Percentiles rank a stretch among this genome's conserved stretches.
Evolutionary conservation across 2,888 invertebrate genomes (phyloP).

Genomic region (Ochropacha duplaris): DNA sequence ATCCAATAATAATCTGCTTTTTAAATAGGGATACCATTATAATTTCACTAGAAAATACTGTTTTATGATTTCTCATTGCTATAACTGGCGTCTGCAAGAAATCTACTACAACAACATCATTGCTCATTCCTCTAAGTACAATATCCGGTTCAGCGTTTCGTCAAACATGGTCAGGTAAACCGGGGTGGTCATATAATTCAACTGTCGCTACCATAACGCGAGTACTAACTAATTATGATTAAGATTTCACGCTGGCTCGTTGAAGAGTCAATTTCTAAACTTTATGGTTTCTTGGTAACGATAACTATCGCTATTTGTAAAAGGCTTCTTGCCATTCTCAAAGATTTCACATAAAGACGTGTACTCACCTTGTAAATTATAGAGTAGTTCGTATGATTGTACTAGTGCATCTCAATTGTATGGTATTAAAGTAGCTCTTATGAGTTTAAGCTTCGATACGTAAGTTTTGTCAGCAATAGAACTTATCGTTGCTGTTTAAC

Average conservation of each 20-base stretch:
- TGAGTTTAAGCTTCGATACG: background rate
- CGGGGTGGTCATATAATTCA: background rate
- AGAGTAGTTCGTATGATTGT: background rate
- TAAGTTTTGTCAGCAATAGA: background rate
- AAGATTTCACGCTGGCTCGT: background rate
- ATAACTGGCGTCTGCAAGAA: slow-evolving; percentile 3
- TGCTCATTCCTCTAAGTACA: slow-evolving; percentile 11
- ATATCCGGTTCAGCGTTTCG: slow-evolving; percentile 10
- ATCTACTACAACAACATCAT: slow-evolving; percentile 8
- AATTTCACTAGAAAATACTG: background rate
- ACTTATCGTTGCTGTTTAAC: background rate
- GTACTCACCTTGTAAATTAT: background rate
- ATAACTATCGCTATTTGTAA: background rate
- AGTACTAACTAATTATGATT: background rate
- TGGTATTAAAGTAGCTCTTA: background rate
- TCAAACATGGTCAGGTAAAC: slow-evolving; percentile 6
- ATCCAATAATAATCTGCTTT: background rate
- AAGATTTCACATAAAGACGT: background rate
- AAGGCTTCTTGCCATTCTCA: background rate
- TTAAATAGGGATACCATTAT: background rate
- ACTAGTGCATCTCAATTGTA: background rate
- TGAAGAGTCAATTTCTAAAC: background rate
- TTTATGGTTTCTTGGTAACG: background rate
- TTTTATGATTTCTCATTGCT: slow-evolving; percentile 5
- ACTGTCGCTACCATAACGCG: background rate